Percentiles rank a stretch among this genome's conserved stretches.
phyloP scores from a whole-genome alignment of 2,888 invertebrate species.

The Thereva unica region DNA sequence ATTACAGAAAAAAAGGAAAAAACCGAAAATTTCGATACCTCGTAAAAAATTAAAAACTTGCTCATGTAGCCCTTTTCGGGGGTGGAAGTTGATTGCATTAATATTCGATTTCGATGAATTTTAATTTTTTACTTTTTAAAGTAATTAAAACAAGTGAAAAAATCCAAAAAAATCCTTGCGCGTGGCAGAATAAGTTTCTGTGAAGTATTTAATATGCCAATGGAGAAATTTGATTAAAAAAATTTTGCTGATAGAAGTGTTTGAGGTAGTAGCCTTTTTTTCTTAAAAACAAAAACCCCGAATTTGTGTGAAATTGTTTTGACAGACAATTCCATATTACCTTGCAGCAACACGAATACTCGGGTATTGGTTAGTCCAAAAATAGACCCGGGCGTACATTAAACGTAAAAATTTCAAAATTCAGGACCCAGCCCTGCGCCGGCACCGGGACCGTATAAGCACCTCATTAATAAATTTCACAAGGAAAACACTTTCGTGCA shows the following conservation, averaged over 20 bases:
- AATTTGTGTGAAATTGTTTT: too few relatives aligned
- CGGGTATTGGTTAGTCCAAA: neutral
- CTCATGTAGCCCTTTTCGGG: too few relatives aligned
- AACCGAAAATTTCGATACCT: too few relatives aligned
- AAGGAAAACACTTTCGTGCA: slow-evolving; percentile 1
- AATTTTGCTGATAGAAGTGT: too few relatives aligned
- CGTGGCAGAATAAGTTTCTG: slow-evolving; percentile 6
- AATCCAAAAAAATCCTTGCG: neutral
- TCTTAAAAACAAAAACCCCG: too few relatives aligned
- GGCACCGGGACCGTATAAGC: neutral
- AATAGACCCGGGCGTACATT: neutral
- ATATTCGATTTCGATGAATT: slow-evolving; percentile 16
- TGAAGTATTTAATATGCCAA: neutral
- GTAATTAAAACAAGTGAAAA: slow-evolving; percentile 15
- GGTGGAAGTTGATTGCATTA: too few relatives aligned
- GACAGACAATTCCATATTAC: neutral
- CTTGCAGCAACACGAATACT: neutral
- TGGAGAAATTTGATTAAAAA: too few relatives aligned
- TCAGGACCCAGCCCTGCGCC: neutral
- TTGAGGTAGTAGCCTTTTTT: too few relatives aligned
- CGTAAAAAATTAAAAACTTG: too few relatives aligned
- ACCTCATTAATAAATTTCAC: slow-evolving; percentile 26
- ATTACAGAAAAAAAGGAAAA: too few relatives aligned
- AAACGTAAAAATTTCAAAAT: slow-evolving; percentile 7
- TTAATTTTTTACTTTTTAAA: slow-evolving; percentile 21